These are phyloP conservation scores for Microhierax caerulescens DNA, from an alignment of 2,797 vertebrate species.

Conservation along the genomic window DNA sequence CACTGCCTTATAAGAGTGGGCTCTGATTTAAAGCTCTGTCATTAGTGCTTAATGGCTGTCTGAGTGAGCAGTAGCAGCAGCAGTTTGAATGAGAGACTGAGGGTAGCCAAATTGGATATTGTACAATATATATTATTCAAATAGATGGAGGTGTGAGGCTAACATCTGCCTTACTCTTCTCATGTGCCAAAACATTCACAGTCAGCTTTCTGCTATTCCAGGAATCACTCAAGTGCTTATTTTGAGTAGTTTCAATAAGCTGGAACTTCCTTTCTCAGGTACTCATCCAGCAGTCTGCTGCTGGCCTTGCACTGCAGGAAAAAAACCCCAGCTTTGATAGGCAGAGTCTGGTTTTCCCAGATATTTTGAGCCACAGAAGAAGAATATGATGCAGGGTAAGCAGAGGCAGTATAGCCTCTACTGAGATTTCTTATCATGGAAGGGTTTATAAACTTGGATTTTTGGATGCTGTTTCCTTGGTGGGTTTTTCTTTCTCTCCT, in stretches of 20 bases:
- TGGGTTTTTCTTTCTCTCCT: not conserved
- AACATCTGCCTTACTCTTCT: not conserved
- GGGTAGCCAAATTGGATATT: not conserved
- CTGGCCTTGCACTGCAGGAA: not conserved
- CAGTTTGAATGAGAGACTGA: not conserved
- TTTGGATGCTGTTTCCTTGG: not conserved
- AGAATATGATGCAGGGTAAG: not conserved
- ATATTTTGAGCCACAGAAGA: not conserved
- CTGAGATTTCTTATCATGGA: not conserved
- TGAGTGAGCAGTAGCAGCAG: not conserved
- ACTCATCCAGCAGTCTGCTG: not conserved
- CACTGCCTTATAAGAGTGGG: fast-evolving
- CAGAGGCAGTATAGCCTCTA: not conserved
- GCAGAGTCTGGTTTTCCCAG: not conserved
- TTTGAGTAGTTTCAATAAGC: not conserved
- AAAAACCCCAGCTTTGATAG: not conserved
- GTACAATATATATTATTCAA: not conserved
- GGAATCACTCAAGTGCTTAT: not conserved
- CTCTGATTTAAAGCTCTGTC: not conserved
- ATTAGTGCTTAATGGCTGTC: not conserved
- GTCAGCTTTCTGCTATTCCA: not conserved
- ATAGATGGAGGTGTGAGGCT: not conserved
- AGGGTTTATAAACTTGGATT: not conserved
- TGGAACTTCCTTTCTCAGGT: not conserved
- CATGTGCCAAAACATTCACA: not conserved